Base-by-base conservation (phyloP, 2,888 invertebrate species). In the Acleris laterana region DNA sequence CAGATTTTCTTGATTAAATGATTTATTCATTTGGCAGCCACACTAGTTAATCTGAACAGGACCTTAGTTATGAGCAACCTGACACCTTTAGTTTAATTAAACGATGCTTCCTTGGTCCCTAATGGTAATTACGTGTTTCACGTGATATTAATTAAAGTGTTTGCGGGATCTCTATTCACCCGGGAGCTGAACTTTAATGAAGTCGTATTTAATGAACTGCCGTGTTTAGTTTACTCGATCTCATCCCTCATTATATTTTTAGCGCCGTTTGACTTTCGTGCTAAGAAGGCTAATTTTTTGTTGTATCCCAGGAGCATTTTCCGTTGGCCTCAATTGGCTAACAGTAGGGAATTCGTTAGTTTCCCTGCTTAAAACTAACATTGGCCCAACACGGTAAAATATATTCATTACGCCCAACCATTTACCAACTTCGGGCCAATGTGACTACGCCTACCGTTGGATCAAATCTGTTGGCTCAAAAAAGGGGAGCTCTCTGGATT, bases 111-210 rank as follows among this genome's bases (percentile, higher is more conserved):
- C 58, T 32, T 59, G 32, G 46, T 16, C 44, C 55, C 25, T 55
- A 64, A 64, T 55, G 48, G 60, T 48, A 50, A 42, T 56, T 60
- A 55, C 19, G 59, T 55, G 49, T 42, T 53, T n/a, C 65, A 60
- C 55, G 50, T 65, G 53, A 64, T 60, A 64, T 60, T 64, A 64
- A 64, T 64, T 59, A 64, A 64, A 60, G 42, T 60, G 63, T 59
- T 59, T 53, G 55, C 52, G 52, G 42, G 20, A 22, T 20, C 63
- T 32, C 28, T 17, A 42, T 16, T 60, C 64, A 19, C 49, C 19
- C 32, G 64, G 60, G 64, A 60, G 42, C 49, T 11, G 42, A 55
- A 60, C 59, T 59, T 25, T 64, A 64, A 64, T 60, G 60, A 59
- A 53, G 22, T n/a, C n/a, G n/a, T 25, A 52, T 13, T 60, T 50